Conservation (phyloP, 2,888 invertebrate genomes). For the Sepiola atlantica region DNA sequence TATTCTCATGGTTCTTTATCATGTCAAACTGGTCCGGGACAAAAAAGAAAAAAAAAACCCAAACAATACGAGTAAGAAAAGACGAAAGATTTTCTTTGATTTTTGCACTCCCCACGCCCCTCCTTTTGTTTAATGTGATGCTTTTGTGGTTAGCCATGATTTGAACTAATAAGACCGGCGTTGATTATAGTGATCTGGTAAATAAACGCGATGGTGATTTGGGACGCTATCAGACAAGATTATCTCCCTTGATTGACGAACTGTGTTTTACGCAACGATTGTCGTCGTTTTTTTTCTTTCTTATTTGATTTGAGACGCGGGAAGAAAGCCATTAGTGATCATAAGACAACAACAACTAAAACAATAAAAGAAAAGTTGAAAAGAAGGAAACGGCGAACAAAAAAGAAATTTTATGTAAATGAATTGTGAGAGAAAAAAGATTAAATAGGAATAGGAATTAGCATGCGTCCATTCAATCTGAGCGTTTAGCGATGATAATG, state of each 20-base stretch:
- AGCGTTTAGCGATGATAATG: no score
- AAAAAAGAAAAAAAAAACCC: not conserved
- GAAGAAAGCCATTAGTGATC: not conserved
- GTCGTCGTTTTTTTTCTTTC: not conserved
- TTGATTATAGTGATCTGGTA: not conserved
- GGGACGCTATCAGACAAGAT: not conserved
- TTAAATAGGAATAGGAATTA: no score
- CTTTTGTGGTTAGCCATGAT: constrained; percentile 19
- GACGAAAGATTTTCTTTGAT: not conserved
- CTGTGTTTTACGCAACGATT: not conserved
- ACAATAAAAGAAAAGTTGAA: not conserved
- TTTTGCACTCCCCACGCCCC: not conserved
- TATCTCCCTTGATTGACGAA: not conserved
- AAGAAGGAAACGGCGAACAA: not conserved
- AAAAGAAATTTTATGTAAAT: not conserved
- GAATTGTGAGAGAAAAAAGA: no score
- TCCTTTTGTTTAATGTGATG: not conserved
- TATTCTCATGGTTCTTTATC: not conserved
- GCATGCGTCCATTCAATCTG: no score
- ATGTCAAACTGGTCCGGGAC: not conserved
- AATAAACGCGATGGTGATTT: not conserved
- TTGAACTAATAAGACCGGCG: not conserved
- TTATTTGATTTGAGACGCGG: not conserved
- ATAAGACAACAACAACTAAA: no score
- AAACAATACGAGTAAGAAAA: not conserved